Evolutionary conservation across 2,113 vertebrate species (phyloP), one percentile per base, ranked within the genome.

Genomic region (Ursus arctos): DNA sequence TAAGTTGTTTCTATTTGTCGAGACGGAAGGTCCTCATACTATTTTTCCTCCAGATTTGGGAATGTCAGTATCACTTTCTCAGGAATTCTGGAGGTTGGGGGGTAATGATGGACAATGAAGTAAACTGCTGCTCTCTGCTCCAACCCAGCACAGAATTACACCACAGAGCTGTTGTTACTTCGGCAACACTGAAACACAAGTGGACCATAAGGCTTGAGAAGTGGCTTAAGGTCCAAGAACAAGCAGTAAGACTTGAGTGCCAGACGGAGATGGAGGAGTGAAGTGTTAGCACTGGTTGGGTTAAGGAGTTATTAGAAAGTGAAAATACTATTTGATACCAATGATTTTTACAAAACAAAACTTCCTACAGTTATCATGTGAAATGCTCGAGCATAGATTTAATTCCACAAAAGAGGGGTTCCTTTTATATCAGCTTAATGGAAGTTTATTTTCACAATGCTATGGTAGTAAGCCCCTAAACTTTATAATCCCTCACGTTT

Each of bases 401-500:
- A 90, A 40, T 80, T 79, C 59, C 76, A 96, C 74, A 97, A 81
- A 61, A n/a, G 67, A 94, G 69, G 26, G 26, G 26, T 67, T 87
- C 31, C 71, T 97, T 98, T 92, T 94, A 92, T 40, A 53, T 77
- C 31, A 67, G 79, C 77, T 71, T 94, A 90, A 82, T 55, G 74
- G 31, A 92, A 87, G 86, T 94, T 96, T 97, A 94, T 90, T 94
- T 71, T 94, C 69, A 95, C 80, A 95, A 84, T 71, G 63, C 53
- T 83, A 86, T n/a, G 61, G 9, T 91, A 67, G 55, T 36, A 79
- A 90, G 28, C 40, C 84, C 84, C 55, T 49, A 63, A 80, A 91
- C 67, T 90, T 90, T 57, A 82, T 6, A 94, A 84, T 53, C 91
- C 85, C 51, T 97, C 80, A 28, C 9, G 4, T 85, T 97, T 95